A percentile compares a stretch with the other conserved stretches of the same genome.
phyloP scores from a whole-genome alignment of 2,888 invertebrate species.

The Sepiola atlantica region DNA sequence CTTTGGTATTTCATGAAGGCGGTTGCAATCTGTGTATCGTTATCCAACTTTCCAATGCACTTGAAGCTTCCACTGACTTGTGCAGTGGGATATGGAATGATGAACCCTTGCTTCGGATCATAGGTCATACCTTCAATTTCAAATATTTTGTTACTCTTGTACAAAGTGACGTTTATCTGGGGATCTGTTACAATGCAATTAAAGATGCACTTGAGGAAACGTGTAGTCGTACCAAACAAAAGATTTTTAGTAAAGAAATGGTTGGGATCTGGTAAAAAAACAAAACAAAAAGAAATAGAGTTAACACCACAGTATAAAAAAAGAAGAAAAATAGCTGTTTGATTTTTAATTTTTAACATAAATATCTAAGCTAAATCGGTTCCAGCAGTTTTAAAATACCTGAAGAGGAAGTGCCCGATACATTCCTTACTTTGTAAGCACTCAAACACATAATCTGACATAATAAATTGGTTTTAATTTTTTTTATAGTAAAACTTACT shows the following conservation, averaged over 20 bases:
- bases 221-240: slow-evolving; percentile 33
- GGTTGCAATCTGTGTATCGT: slow-evolving; percentile 41
- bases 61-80: slow-evolving; percentile 56
- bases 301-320: background rate
- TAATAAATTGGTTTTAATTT: too few relatives aligned
- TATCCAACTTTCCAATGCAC: slow-evolving; percentile 54
- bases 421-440: too few relatives aligned
- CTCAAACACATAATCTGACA: too few relatives aligned
- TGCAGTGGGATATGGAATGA: slow-evolving; percentile 55
- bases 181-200: slow-evolving; percentile 60
- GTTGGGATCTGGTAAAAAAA: slow-evolving; percentile 6
- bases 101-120: slow-evolving; percentile 58
- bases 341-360: too few relatives aligned
- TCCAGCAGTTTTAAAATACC: too few relatives aligned
- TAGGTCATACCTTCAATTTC: slow-evolving; percentile 54
- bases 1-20: slow-evolving; percentile 47
- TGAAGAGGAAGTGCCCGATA: too few relatives aligned
- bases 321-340: too few relatives aligned
- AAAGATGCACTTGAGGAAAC: slow-evolving; percentile 49
- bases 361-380: too few relatives aligned
- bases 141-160: slow-evolving; percentile 37
- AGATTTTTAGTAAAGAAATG: background rate
- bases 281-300: background rate
- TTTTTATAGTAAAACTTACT: too few relatives aligned
- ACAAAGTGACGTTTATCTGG: slow-evolving; percentile 54